Base-by-base conservation (phyloP, 2,797 vertebrate genomes). In the Eutrigla gurnardus region DNA sequence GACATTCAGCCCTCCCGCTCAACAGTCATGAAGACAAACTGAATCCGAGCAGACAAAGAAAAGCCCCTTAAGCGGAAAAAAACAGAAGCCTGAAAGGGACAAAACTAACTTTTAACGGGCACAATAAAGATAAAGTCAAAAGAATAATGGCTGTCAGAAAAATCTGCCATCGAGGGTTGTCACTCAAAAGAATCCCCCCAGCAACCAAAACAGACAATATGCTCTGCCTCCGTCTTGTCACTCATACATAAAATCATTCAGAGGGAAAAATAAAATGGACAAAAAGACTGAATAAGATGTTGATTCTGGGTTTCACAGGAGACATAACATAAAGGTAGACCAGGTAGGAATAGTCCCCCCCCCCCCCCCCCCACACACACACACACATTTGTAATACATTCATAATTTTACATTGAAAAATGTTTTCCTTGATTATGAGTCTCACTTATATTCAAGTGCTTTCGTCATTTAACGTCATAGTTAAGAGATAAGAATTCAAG, bases 101-200 rank as follows among this genome's bases (percentile, higher is more conserved):
- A 53, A 84, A 82, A 84, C 59, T 73, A 84, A 86, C 53, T 72
- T 85, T 77, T 70, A 78, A 79, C 73, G 59, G 68, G 46, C 75
- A 82, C 60, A 70, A 75, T 43, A 83, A 70, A 77, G 71, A 86
- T 37, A 54, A 63, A 85, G 71, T 81, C 65, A 73, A 77, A 83
- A 83, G 57, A 84, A 83, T 55, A 77, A 79, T 14, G 9, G 45
- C 65, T 42, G 67, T 77, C 71, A 79, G 68, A 32, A 47, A 69
- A 67, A 61, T 43, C 66, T 65, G 36, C 64, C 33, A 46, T 14
- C 45, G 64, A 35, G 11, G 14, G 13, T 70, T 83, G 86, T 82
- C 85, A 86, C 42, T 90, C 90, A 88, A 73, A 80, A 63, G 61
- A 65, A 71, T 39, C 65, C 74, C 25, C 58, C 50, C 40, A n/a